Conservation (phyloP, 1,140 invertebrate species). For the Ladona fulva region DNA sequence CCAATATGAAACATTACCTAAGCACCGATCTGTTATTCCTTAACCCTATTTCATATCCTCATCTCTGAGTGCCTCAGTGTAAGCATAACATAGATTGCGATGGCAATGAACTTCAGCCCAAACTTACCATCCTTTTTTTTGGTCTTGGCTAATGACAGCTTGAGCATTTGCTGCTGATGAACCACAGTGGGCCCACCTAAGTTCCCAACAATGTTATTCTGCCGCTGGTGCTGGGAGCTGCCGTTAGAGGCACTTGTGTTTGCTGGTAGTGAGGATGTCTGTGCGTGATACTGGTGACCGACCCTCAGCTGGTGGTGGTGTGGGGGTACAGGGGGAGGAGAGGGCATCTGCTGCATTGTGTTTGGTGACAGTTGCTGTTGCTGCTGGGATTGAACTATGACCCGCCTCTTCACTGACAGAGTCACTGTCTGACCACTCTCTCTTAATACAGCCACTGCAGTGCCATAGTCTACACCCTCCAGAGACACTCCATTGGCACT, state of each 20-base stretch:
- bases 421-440: conserved; percentile 84
- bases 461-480: conserved; percentile 94
- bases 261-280: background rate
- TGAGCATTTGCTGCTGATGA: conserved; percentile 52
- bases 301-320: background rate
- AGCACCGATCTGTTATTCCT: no score
- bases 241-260: background rate
- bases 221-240: background rate
- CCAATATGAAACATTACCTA: no score
- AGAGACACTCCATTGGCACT: conserved; percentile 92
- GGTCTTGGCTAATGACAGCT: conserved; percentile 72
- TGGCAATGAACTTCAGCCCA: no score
- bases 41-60: no score
- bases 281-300: background rate
- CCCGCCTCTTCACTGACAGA: conserved; percentile 70
- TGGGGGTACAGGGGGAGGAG: conserved; percentile 40
- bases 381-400: conserved; percentile 47
- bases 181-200: conserved; percentile 25
- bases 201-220: background rate
- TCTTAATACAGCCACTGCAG: conserved; percentile 79
- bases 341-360: conserved; percentile 38
- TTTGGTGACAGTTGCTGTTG: conserved; percentile 32
- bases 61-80: no score
- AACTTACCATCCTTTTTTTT: conserved; percentile 86
- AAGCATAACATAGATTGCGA: no score